Evolutionary conservation across 2,113 vertebrate species (phyloP), one percentile per base, ranked within the genome.

Genomic region (Oncorhynchus clarkii): DNA sequence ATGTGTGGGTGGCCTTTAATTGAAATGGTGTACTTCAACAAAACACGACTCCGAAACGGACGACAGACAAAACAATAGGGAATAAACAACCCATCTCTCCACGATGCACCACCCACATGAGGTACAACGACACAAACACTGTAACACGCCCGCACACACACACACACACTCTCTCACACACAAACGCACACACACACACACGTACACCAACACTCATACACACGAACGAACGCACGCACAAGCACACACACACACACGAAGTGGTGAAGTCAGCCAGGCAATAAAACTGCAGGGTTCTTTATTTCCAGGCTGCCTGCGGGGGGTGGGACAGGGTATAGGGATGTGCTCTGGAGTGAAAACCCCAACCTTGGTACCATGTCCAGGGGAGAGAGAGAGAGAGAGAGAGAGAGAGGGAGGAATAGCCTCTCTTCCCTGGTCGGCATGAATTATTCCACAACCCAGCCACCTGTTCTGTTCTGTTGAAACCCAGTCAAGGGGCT

Each of bases 381-480:
- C 77, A 49, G 71, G 77, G 77, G 78, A 76, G 79, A 68, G 82
- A 79, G 83, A 81, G 75, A 83, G 66, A 67, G 70, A 78, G 79
- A 81, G 78, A 76, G 79, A 70, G 82, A 79, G 83, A 81, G 75
- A 83, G 66, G 66, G 68, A 78, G 79, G 78, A 79, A 76, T 45
- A 45, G 8, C 39, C 39, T 45, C 9, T 45, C 39, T 45, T 45
- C 8, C 39, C 2, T 11, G 39, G 39, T 45, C 39, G 80, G 71
- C 87, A 86, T 90, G 86, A 90, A 91, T 90, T 89, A 92, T 92
- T 92, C 85, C 70, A 80, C 54, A 48, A 78, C 74, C 80, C 72
- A 69, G 84, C 80, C 76, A 91, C 87, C 87, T 87, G 81, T 29
- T 67, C 29, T 68, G 7, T 68, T 88, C 78, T 80, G 82, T 22